These are phyloP conservation scores for Meles meles DNA, from an alignment of 2,113 vertebrate genomes.

Conservation along the genomic window DNA sequence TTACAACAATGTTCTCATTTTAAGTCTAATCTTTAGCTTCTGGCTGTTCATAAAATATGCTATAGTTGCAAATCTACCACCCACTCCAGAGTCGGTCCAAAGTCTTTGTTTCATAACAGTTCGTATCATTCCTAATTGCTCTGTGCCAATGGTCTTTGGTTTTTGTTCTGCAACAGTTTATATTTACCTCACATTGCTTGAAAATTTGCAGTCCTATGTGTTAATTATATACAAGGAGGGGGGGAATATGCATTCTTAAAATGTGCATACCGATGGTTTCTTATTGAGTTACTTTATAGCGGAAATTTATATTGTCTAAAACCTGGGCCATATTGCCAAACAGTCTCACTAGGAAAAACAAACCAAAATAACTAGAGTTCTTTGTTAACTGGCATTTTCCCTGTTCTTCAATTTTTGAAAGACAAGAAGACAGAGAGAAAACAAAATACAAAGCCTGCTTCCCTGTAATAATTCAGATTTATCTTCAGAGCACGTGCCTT, in stretches of 20 bases:
- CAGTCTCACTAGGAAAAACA: not conserved
- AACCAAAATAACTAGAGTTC: not conserved
- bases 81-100: not conserved
- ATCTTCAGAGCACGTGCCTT: not conserved
- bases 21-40: not conserved
- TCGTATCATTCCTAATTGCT: not conserved
- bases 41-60: not conserved
- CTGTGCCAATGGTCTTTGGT: not conserved
- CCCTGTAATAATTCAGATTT: not conserved
- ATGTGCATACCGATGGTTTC: not conserved
- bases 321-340: not conserved
- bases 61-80: not conserved
- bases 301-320: not conserved
- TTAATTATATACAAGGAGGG: not conserved
- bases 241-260: slow-evolving; percentile 3
- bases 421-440: not conserved
- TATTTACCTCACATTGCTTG: not conserved
- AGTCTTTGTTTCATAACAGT: not conserved
- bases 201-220: not conserved
- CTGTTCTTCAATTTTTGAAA: not conserved
- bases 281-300: not conserved
- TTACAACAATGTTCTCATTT: not conserved
- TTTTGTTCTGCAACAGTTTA: slow-evolving; percentile 19
- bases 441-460: not conserved
- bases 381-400: not conserved